Conservation (phyloP, 2,888 invertebrate genomes). For the Xestia rhomboidea region DNA sequence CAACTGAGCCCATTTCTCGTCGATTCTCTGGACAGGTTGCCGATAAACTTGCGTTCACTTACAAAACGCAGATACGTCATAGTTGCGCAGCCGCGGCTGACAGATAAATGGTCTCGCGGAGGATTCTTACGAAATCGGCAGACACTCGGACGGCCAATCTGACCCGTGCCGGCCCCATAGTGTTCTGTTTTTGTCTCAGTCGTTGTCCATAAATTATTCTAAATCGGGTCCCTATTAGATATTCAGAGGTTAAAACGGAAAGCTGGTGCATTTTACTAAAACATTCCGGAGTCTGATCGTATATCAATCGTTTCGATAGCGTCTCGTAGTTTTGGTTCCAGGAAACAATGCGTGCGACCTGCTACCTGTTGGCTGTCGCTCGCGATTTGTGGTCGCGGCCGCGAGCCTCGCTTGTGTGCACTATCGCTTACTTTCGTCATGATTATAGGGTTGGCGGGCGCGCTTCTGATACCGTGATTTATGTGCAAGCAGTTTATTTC, state of each 20-base stretch:
- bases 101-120: constrained; percentile 76
- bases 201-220: constrained; percentile 88
- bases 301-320: constrained; percentile 88
- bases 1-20: constrained; percentile 67
- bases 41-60: constrained; percentile 70
- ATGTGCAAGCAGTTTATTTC: constrained; percentile 32
- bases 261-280: constrained; percentile 87
- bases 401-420: constrained; percentile 72
- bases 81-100: constrained; percentile 72
- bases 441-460: constrained; percentile 66
- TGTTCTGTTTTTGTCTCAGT: constrained; percentile 88
- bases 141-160: constrained; percentile 75
- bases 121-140: constrained; percentile 78
- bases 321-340: constrained; percentile 83
- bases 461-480: constrained; percentile 50
- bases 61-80: constrained; percentile 70
- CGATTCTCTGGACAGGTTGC: constrained; percentile 69
- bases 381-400: constrained; percentile 81
- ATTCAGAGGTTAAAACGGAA: constrained; percentile 88
- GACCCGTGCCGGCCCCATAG: constrained; percentile 81
- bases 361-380: constrained; percentile 85
- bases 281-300: constrained; percentile 86
- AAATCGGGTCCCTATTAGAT: constrained; percentile 89
- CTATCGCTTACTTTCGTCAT: constrained; percentile 74
- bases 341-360: constrained; percentile 87